phyloP scores from a whole-genome alignment of 2,797 vertebrate genomes.

The Pantherophis alleghaniensis region DNA sequence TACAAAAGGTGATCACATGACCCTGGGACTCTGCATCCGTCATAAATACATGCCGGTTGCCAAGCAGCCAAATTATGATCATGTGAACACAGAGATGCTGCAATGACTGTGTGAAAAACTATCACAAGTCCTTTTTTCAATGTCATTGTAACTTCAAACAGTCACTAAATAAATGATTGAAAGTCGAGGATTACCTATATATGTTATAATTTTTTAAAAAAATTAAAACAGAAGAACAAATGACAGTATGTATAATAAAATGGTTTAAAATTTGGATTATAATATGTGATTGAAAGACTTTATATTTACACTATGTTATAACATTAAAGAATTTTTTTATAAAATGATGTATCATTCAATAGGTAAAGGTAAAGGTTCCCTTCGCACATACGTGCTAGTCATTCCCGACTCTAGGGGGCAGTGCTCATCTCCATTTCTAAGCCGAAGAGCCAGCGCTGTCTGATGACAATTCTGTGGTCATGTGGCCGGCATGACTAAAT shows the following conservation, averaged over 20 bases:
- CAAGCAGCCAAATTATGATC: background rate
- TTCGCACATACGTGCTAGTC: too few relatives aligned
- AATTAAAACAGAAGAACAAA: background rate
- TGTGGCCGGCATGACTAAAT: too few relatives aligned
- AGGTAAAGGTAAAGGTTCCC: too few relatives aligned
- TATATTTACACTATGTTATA: background rate
- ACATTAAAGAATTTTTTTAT: background rate
- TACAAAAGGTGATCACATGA: background rate
- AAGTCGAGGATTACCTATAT: background rate
- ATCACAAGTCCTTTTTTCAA: background rate
- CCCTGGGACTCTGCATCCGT: background rate
- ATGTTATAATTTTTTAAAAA: background rate
- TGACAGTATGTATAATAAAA: background rate
- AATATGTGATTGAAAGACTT: background rate
- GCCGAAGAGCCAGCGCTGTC: too few relatives aligned
- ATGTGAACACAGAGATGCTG: background rate
- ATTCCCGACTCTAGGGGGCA: too few relatives aligned
- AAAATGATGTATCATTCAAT: background rate
- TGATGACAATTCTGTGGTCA: too few relatives aligned
- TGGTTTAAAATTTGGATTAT: background rate
- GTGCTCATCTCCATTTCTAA: too few relatives aligned
- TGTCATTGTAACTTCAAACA: background rate
- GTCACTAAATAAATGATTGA: background rate
- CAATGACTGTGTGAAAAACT: background rate
- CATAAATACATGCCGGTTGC: background rate